Evolutionary conservation across 2,888 invertebrate genomes (phyloP).

Genomic region (Nomada ferruginata): DNA sequence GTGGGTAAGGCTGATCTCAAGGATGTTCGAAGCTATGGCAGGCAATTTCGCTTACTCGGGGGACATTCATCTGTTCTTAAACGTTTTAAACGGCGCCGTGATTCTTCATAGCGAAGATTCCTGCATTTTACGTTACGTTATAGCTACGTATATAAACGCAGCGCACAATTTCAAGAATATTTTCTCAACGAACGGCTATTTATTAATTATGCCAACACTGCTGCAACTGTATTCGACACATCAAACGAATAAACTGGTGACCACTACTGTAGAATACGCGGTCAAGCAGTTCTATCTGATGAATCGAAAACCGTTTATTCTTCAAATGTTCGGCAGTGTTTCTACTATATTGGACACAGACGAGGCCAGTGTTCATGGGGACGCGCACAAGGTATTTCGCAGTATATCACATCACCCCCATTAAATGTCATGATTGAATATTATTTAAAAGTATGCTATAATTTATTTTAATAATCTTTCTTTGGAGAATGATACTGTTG

Average conservation of each 20-base stretch:
- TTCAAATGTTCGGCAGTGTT: slow-evolving; percentile 99
- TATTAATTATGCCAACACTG: slow-evolving; percentile 98
- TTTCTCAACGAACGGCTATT: slow-evolving; percentile 98
- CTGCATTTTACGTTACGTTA: slow-evolving; percentile 96
- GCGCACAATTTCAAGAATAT: slow-evolving; percentile 99
- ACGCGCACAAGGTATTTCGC: slow-evolving; percentile 93
- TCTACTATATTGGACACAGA: slow-evolving; percentile 98
- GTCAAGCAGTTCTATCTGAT: slow-evolving; percentile 99
- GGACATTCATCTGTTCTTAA: slow-evolving; percentile 98
- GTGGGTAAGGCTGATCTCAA: slow-evolving; percentile 98
- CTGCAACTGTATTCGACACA: slow-evolving; percentile 98
- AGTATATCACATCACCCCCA: neutral
- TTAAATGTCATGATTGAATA: too few relatives aligned
- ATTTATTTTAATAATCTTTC: neutral
- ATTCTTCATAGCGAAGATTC: slow-evolving; percentile 99
- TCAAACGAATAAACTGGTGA: slow-evolving; percentile 97
- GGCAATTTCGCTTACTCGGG: slow-evolving; percentile 98
- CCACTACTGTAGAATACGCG: slow-evolving; percentile 98
- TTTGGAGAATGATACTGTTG: neutral
- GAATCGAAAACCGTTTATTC: slow-evolving; percentile 98
- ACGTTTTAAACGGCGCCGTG: slow-evolving; percentile 98
- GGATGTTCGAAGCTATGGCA: slow-evolving; percentile 99
- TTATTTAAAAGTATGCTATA: neutral
- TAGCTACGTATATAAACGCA: slow-evolving; percentile 98
- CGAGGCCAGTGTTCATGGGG: slow-evolving; percentile 93